Evolutionary conservation across 2,113 vertebrate species (phyloP).

Genomic region (Athene noctua): DNA sequence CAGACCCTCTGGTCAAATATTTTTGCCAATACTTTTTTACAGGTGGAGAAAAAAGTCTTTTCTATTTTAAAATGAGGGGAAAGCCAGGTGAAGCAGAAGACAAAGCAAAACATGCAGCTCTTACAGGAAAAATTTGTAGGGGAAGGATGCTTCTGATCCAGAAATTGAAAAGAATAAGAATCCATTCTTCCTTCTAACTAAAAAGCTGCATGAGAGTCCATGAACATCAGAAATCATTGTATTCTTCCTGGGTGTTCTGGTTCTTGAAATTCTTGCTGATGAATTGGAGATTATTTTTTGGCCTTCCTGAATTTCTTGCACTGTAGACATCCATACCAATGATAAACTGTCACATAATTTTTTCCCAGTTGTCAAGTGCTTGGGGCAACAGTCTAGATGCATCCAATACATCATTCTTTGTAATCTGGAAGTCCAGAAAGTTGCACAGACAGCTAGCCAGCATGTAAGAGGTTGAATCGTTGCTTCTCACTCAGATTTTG

Average conservation of each 20-base stretch:
- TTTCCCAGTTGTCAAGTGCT: background rate
- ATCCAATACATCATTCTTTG: background rate
- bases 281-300: constrained; percentile 11
- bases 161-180: background rate
- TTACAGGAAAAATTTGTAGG: background rate
- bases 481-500: background rate
- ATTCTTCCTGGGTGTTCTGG: background rate
- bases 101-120: background rate
- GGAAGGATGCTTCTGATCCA: background rate
- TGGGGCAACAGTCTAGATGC: background rate
- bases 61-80: background rate
- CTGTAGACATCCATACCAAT: background rate
- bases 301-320: background rate
- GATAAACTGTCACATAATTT: background rate
- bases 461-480: background rate
- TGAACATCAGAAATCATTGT: background rate
- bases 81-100: background rate
- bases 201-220: background rate
- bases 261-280: background rate
- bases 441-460: background rate
- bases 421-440: background rate
- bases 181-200: background rate
- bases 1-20: background rate
- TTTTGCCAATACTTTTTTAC: background rate
- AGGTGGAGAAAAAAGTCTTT: background rate